Evolutionary conservation across 2,113 vertebrate species (phyloP).

Genomic region (Maccullochella peelii): DNA sequence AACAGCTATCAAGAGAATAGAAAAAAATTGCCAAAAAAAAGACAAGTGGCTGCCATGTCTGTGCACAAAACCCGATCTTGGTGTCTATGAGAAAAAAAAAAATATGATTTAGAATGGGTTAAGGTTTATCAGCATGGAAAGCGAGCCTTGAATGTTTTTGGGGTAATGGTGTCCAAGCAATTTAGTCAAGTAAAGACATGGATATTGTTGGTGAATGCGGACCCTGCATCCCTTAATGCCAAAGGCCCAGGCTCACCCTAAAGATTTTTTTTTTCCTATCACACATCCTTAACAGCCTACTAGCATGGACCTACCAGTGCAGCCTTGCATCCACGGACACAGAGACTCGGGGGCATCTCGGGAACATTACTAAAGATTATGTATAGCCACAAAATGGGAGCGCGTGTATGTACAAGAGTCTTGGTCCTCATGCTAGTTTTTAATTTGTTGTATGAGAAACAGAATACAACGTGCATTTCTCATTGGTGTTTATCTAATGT

Average conservation of each 20-base stretch:
- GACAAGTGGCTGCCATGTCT: constrained; percentile 48
- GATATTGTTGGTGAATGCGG: constrained; percentile 71
- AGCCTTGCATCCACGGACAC: constrained; percentile 61
- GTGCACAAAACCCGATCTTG: constrained; percentile 43
- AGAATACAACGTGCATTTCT: constrained; percentile 61
- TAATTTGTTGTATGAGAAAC: constrained; percentile 55
- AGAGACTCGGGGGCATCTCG: constrained; percentile 47
- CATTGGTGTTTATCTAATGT: constrained; percentile 65
- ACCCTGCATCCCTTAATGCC: constrained; percentile 74
- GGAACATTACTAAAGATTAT: constrained; percentile 54
- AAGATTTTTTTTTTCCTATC: constrained; percentile 11
- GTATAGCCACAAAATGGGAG: constrained; percentile 49
- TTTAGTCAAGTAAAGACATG: constrained; percentile 44
- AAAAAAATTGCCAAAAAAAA: not conserved
- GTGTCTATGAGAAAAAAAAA: constrained; percentile 26
- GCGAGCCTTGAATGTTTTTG: constrained; percentile 80
- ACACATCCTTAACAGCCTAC: constrained; percentile 59
- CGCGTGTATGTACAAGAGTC: constrained; percentile 37
- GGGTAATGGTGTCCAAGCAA: constrained; percentile 64
- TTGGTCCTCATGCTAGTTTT: constrained; percentile 58
- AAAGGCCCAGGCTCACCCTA: constrained; percentile 74
- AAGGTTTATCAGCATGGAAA: constrained; percentile 64
- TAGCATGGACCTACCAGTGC: constrained; percentile 67
- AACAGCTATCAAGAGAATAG: constrained; percentile 14
- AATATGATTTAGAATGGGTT: constrained; percentile 24